Base-by-base conservation (phyloP, 92 coral and sea anemone genomes). In the Zoanthus gigantus region DNA sequence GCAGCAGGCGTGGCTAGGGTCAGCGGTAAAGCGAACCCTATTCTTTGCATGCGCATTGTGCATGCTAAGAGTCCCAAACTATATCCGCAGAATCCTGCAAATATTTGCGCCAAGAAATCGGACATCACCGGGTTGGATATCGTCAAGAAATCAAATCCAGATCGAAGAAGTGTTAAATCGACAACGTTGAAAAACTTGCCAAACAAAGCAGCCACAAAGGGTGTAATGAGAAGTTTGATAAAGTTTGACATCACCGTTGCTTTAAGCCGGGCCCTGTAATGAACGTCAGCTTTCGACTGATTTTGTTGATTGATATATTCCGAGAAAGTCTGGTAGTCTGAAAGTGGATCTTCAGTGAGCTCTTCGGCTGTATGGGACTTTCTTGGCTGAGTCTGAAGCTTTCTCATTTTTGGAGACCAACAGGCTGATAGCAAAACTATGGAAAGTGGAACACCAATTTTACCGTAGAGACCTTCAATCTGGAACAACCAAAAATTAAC, bases 361-460 rank as follows among this genome's bases (percentile, higher is more conserved):
- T 65, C 81, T 7, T 50, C 78, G 72, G 77, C 76, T 7, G 63
- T 44, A n/a, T 16, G 46, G 14, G 44, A 2, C 81, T 37, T 32
- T 28, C 83, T 69, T 56, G 89, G 89, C 34, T 71, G 81, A 68
- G 86, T 88, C 72, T 91, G 93, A 10, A 88, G 78, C 30, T 91
- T 78, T 18, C 93, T 85, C 92, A 88, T 77, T 65, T 77, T 84
- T 0, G 93, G 93, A 58, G 92, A 88, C 93, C 93, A 91, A 71
- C 89, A 83, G 23, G 86, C 75, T 31, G 93, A 91, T 9, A 91
- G 83, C 81, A 91, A 63, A 28, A 84, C 9, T 13, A 88, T 37
- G 9, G 89, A 63, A 34, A 89, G 15, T 31, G 91, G 82, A 9
- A 91, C 75, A 0, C 91, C 91, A 12, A 91, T 68, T 81, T 60